phyloP scores from a whole-genome alignment of 2,113 vertebrate genomes.

The Delphinapterus leucas region DNA sequence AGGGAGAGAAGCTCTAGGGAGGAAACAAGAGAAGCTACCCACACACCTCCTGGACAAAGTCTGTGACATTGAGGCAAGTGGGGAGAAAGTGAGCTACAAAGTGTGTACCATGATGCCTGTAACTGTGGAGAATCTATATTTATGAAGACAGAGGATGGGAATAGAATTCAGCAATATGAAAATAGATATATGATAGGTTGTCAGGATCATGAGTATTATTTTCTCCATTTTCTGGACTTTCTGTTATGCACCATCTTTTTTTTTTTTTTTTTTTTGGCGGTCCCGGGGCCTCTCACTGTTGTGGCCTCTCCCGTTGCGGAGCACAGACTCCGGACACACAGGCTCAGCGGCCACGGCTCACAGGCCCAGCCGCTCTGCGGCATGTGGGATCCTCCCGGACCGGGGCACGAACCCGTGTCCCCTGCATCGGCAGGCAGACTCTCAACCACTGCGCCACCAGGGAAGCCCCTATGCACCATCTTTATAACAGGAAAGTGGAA shows the following conservation, averaged over 20 bases:
- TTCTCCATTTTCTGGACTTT: not conserved
- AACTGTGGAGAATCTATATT: not conserved
- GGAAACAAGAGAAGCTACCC: not conserved
- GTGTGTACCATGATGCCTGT: rapidly evolving
- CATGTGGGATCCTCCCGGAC: no score
- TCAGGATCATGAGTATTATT: not conserved
- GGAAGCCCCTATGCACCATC: not conserved
- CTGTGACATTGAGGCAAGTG: rapidly evolving
- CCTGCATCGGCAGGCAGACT: no score
- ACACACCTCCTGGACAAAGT: not conserved
- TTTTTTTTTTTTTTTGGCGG: no score
- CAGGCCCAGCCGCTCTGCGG: no score
- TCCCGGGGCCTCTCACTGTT: no score
- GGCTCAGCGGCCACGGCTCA: no score
- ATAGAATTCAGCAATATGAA: not conserved
- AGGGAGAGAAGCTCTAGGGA: not conserved
- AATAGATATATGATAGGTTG: not conserved
- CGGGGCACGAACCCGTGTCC: no score
- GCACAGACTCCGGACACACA: no score
- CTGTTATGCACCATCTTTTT: not conserved
- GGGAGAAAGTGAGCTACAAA: not conserved
- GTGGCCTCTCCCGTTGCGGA: no score
- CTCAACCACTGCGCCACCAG: no score
- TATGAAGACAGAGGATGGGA: not conserved
- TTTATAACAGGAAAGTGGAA: not conserved